These are phyloP conservation scores for Ophion slaviceki DNA, from an alignment of 2,888 invertebrate species.

Conservation along the genomic window DNA sequence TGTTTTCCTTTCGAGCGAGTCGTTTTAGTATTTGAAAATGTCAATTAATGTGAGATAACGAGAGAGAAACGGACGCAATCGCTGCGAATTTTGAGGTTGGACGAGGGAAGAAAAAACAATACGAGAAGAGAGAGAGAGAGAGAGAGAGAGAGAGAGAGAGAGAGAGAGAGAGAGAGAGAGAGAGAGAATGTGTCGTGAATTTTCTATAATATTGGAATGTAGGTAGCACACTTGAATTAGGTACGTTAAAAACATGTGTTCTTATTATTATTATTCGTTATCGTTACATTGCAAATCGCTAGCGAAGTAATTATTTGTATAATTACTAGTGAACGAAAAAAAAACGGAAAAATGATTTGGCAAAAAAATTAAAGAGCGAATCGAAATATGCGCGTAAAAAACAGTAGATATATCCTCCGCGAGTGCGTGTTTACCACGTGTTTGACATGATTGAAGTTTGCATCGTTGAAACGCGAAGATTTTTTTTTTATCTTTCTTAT, in stretches of 20 bases:
- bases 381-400: slow-evolving; percentile 15
- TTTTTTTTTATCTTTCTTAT: too few species aligned
- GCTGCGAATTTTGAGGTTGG: not conserved
- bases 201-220: slow-evolving; percentile 76
- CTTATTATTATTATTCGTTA: slow-evolving; percentile 73
- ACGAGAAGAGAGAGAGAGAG: too few species aligned
- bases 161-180: slow-evolving; percentile 52
- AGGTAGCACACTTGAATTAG: slow-evolving; percentile 72
- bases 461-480: too few species aligned
- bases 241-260: slow-evolving; percentile 75
- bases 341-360: slow-evolving; percentile 25
- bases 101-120: not conserved
- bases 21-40: slow-evolving; percentile 75
- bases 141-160: slow-evolving; percentile 66
- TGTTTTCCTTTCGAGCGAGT: slow-evolving; percentile 65
- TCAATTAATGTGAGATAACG: slow-evolving; percentile 73
- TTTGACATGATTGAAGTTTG: too few species aligned
- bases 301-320: slow-evolving; percentile 52
- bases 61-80: slow-evolving; percentile 45
- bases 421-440: slow-evolving; percentile 31
- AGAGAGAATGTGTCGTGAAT: slow-evolving; percentile 72
- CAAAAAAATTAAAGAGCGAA: slow-evolving; percentile 23
- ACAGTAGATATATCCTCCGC: slow-evolving; percentile 16
- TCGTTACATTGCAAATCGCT: slow-evolving; percentile 70
- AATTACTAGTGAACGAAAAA: slow-evolving; percentile 27